These are phyloP conservation scores for Alcedo quadribrachys DNA, from an alignment of 2,797 vertebrate genomes.

Conservation along the genomic window DNA sequence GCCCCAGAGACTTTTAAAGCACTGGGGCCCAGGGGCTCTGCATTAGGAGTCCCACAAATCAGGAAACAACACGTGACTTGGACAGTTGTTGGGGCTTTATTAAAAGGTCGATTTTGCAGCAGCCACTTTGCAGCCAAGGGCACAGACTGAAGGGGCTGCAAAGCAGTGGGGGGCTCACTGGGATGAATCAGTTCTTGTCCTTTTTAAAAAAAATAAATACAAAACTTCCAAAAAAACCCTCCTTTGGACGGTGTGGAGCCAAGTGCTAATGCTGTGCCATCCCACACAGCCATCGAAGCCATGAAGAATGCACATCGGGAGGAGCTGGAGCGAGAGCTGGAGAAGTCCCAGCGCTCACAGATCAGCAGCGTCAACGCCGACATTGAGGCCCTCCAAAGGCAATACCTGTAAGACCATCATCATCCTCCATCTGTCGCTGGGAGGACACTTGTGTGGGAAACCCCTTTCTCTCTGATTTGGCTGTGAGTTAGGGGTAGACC, in stretches of 20 bases:
- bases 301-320: conserved; percentile 99
- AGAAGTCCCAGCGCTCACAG: conserved; percentile 93
- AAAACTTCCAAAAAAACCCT: neutral
- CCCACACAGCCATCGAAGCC: conserved; percentile 90
- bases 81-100: neutral
- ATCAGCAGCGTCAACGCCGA: conserved; percentile 92
- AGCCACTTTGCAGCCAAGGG: neutral
- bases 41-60: neutral
- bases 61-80: neutral
- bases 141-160: neutral
- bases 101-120: neutral
- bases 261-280: neutral
- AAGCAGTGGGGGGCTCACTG: neutral
- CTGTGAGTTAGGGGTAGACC: neutral
- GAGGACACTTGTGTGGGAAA: rapidly evolving
- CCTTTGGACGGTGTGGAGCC: rapidly evolving
- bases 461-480: neutral
- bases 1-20: neutral
- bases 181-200: rapidly evolving
- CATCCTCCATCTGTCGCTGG: rapidly evolving
- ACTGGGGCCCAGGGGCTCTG: neutral
- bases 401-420: conserved; percentile 88
- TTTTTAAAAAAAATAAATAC: neutral
- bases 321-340: conserved; percentile 87
- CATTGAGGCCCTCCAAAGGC: conserved; percentile 89